Evolutionary conservation across 2,113 vertebrate species (phyloP).

Genomic region (Psilopogon haemacephalus): DNA sequence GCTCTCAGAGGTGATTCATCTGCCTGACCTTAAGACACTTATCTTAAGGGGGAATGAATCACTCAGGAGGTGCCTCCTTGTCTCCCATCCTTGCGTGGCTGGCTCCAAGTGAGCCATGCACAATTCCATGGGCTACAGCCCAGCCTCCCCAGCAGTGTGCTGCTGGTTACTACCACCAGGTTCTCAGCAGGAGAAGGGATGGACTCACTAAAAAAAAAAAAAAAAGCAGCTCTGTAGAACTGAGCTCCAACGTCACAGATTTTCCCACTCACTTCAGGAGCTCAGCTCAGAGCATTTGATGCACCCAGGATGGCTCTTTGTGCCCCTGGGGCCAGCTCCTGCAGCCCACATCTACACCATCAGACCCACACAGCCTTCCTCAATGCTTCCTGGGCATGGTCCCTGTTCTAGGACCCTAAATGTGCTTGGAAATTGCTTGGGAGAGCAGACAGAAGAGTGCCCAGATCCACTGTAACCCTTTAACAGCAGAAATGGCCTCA

Average conservation of each 20-base stretch:
- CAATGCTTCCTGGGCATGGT: neutral
- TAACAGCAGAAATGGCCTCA: neutral
- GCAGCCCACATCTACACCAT: neutral
- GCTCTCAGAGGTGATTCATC: neutral
- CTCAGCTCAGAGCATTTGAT: neutral
- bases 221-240: neutral
- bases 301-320: neutral
- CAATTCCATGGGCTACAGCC: rapidly evolving
- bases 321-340: neutral
- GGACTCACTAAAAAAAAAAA: neutral
- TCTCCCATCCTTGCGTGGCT: neutral
- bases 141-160: neutral
- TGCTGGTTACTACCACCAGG: neutral
- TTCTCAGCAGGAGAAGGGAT: neutral
- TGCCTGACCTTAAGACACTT: neutral
- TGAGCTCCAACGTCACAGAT: neutral
- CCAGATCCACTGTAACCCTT: neutral
- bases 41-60: neutral
- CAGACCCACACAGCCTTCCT: neutral
- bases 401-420: neutral
- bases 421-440: neutral
- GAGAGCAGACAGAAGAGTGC: neutral
- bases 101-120: neutral
- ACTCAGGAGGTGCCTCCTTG: neutral
- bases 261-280: neutral